phyloP scores from a whole-genome alignment of 2,888 invertebrate genomes.

The Tetropium fuscum region DNA sequence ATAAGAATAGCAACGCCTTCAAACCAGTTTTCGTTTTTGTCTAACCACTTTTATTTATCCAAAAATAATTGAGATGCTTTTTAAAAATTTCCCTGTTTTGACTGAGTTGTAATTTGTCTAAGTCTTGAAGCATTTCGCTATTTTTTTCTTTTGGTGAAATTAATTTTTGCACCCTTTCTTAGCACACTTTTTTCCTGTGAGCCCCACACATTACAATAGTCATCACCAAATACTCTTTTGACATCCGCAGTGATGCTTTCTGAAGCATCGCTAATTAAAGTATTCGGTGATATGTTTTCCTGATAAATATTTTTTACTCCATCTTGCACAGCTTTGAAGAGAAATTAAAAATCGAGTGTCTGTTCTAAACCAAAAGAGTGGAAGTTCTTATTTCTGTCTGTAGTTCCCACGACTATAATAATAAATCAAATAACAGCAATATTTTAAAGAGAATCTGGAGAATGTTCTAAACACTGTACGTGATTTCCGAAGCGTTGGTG shows the following conservation, averaged over 20 bases:
- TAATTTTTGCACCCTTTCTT: too few relatives aligned
- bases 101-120: conserved; percentile 42
- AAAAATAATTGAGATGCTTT: conserved; percentile 46
- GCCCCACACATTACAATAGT: conserved; percentile 48
- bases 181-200: conserved; percentile 48
- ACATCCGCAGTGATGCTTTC: conserved; percentile 39
- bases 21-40: conserved; percentile 26
- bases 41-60: conserved; percentile 40
- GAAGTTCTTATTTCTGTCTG: conserved; percentile 43
- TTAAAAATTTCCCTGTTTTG: conserved; percentile 43
- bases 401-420: conserved; percentile 45
- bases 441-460: too few relatives aligned
- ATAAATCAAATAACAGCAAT: too few relatives aligned
- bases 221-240: conserved; percentile 33
- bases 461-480: too few relatives aligned
- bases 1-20: conserved; percentile 16
- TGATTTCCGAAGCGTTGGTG: too few relatives aligned
- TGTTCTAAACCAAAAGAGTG: conserved; percentile 39
- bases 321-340: conserved; percentile 38
- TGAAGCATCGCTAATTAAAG: conserved; percentile 43
- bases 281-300: conserved; percentile 33
- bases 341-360: conserved; percentile 37
- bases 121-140: conserved; percentile 34
- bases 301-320: conserved; percentile 8
- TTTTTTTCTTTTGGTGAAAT: conserved; percentile 5